Conservation (phyloP, 2,113 vertebrate genomes). For the Marmota monax region DNA sequence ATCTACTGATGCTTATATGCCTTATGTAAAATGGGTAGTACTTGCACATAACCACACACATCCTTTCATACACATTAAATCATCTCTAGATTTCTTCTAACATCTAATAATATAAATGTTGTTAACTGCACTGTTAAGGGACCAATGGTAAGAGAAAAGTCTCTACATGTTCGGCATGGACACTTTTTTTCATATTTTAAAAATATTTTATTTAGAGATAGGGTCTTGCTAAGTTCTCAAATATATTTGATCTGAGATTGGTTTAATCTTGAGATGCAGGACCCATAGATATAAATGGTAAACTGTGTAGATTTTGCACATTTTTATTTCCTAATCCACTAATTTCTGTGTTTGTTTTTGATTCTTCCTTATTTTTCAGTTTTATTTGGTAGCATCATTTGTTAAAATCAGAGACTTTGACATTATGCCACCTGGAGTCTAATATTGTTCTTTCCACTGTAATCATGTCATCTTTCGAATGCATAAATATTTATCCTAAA, state of each 20-base stretch:
- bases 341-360: neutral
- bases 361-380: neutral
- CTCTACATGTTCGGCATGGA: neutral
- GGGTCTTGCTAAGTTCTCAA: neutral
- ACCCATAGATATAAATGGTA: neutral
- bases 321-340: neutral
- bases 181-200: too few relatives aligned
- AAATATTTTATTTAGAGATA: too few relatives aligned
- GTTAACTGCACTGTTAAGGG: neutral
- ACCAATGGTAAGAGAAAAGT: neutral
- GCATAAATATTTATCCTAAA: neutral
- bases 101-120: neutral
- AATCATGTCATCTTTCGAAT: conserved; percentile 29
- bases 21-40: neutral
- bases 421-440: neutral
- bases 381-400: neutral
- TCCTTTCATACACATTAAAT: neutral
- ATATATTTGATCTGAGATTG: neutral
- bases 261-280: neutral
- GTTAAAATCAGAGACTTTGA: conserved; percentile 37
- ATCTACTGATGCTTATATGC: neutral
- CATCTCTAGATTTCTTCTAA: neutral
- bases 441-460: conserved; percentile 5
- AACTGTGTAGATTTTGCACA: neutral
- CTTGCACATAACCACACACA: neutral